Conservation (phyloP, 2,797 vertebrate species). For the Pipistrellus nathusii region DNA sequence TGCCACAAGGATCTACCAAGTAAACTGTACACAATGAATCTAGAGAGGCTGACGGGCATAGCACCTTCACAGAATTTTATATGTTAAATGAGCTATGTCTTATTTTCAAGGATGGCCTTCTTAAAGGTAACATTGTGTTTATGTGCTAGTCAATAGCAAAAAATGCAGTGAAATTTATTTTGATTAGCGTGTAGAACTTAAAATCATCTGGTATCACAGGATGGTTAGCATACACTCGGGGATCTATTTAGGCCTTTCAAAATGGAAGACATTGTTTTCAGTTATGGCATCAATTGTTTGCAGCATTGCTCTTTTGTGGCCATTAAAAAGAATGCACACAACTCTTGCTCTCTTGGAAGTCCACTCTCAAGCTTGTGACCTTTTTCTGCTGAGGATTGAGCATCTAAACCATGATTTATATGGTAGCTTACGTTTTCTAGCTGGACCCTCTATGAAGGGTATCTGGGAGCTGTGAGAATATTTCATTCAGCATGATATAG, state of each 20-base stretch:
- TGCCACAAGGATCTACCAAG: conserved; percentile 26
- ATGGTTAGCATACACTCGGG: conserved; percentile 12
- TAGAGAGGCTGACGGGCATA: not conserved
- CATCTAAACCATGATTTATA: conserved; percentile 12
- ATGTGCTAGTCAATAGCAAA: conserved; percentile 8
- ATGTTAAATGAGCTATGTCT: not conserved
- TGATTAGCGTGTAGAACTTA: not conserved
- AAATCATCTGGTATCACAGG: not conserved
- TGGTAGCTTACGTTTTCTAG: conserved; percentile 34
- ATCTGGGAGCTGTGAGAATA: conserved; percentile 7
- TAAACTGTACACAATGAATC: not conserved
- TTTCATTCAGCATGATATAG: conserved; percentile 46
- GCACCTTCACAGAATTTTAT: conserved; percentile 9
- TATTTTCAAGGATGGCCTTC: conserved; percentile 29
- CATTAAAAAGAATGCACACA: not conserved
- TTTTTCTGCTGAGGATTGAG: not conserved
- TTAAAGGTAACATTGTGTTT: conserved; percentile 16
- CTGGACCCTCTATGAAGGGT: not conserved
- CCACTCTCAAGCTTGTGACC: not conserved
- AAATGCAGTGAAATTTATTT: conserved; percentile 55
- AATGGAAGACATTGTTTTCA: conserved; percentile 48
- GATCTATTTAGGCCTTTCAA: conserved; percentile 30
- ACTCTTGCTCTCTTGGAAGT: conserved; percentile 41
- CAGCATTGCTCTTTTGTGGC: conserved; percentile 1
- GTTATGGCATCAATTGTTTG: conserved; percentile 43